phyloP scores from a whole-genome alignment of 2,113 vertebrate genomes.

The Semnornis frantzii region DNA sequence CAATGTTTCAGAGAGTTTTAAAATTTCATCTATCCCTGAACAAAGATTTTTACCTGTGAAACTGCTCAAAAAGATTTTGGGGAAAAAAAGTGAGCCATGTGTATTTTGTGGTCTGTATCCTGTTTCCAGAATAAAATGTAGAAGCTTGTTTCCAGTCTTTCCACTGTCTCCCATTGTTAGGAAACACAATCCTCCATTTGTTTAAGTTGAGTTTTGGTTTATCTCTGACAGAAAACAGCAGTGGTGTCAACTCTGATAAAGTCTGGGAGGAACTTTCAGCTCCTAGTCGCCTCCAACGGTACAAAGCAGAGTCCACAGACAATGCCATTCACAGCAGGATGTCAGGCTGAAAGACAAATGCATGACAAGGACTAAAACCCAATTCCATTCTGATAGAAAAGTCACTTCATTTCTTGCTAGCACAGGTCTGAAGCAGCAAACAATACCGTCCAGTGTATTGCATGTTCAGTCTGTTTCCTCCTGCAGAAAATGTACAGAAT shows the following conservation, averaged over 20 bases:
- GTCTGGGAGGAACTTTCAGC: not conserved
- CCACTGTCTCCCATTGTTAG: constrained; percentile 52
- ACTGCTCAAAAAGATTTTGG: constrained; percentile 76
- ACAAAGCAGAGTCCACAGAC: constrained; percentile 64
- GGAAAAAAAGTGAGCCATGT: constrained; percentile 78
- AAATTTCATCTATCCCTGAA: not conserved
- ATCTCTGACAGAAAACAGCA: constrained; percentile 31
- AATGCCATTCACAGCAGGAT: constrained; percentile 49
- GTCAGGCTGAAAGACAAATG: constrained; percentile 34
- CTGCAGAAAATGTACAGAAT: not conserved
- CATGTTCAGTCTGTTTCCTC: not conserved
- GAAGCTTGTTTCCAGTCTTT: constrained; percentile 30
- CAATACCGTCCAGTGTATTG: not conserved
- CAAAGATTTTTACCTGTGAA: constrained; percentile 71
- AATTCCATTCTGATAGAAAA: not conserved
- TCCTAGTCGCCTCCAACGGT: constrained; percentile 31
- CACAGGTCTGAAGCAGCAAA: not conserved
- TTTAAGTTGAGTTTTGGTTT: not conserved
- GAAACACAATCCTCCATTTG: constrained; percentile 66
- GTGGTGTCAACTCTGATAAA: constrained; percentile 59
- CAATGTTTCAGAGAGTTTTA: not conserved
- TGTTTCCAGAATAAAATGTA: constrained; percentile 61
- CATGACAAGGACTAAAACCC: not conserved
- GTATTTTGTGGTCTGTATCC: constrained; percentile 75
- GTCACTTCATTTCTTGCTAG: not conserved